Evolutionary conservation across 2,888 invertebrate genomes (phyloP), one percentile per base, ranked within the genome.

Genomic region (Chymomyza caudatula): DNA sequence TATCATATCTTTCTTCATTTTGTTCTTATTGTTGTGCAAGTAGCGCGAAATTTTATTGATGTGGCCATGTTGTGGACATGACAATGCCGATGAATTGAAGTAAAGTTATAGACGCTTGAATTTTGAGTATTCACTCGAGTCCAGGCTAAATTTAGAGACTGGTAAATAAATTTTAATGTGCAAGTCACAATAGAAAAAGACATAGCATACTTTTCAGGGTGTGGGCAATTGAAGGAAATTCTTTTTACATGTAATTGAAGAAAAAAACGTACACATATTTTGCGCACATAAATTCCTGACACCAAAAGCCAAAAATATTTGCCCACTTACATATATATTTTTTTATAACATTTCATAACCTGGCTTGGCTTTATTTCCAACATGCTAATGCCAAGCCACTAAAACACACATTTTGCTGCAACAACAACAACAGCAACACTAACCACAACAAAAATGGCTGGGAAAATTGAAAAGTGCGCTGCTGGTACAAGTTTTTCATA

Each of bases 371-470:
- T 69, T 63, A 69, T 63, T 59, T 63, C 72, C 71, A 71, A 74
- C 79, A 80, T 80, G 80, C 80, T 80, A 81, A 80, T 80, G 74
- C 82, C 77, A 76, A 79, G 74, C 80, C 82, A 81, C 80, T 81
- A 81, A 80, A 80, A 80, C 82, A 81, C 80, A 80, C 80, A 79
- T 80, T 80, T 80, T 60, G 72, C 60, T 37, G 25, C 63, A 60
- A 42, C 43, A 52, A 62, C 19, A 65, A 65, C 23, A 61, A 61
- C 47, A 69, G 60, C 53, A 64, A 52, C 49, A 60, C 49, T 49
- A 20, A 19, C 47, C 15, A 13, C 19, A 13, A 47, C 47, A 47
- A 47, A 17, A 37, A 37, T 37, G 55, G 57, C 44, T 6, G 20
- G 47, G 23, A 4, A 44, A 23, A 51, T 51, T 51, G 51, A 20